These are phyloP conservation scores for Scytalopus superciliaris DNA, from an alignment of 2,113 vertebrate genomes.

Conservation along the genomic window DNA sequence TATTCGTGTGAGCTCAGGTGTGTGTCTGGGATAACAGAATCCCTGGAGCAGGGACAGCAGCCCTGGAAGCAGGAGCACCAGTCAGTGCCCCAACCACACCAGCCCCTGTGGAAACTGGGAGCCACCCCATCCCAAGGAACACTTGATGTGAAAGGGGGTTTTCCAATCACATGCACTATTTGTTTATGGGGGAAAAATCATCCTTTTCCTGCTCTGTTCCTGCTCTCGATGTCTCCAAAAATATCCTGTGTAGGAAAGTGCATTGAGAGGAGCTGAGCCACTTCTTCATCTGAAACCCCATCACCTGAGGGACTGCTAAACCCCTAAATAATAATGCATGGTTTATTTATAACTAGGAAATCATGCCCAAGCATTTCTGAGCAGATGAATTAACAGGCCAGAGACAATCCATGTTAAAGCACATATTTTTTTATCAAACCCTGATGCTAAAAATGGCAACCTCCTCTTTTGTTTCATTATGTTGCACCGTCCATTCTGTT, in stretches of 20 bases:
- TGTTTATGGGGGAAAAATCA: neutral
- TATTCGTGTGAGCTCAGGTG: neutral
- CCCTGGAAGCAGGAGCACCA: neutral
- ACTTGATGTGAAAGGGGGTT: neutral
- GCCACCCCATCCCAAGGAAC: accelerated
- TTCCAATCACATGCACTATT: neutral
- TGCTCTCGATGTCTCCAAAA: neutral
- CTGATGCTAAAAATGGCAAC: neutral
- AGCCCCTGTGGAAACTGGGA: neutral
- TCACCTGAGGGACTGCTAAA: neutral
- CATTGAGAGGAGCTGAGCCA: neutral
- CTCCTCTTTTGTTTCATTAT: neutral
- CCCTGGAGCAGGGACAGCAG: accelerated
- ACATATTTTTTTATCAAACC: neutral
- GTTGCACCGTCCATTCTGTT: neutral
- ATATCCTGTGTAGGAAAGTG: neutral
- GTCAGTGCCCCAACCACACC: neutral
- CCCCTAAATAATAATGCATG: neutral
- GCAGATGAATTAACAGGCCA: neutral
- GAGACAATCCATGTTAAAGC: neutral
- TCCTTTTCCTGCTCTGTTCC: neutral
- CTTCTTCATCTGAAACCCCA: neutral
- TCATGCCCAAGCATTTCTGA: neutral
- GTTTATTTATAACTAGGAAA: neutral
- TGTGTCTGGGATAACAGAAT: neutral